Base-by-base conservation (phyloP, 2,113 vertebrate species). In the Ceyx melanurus region DNA sequence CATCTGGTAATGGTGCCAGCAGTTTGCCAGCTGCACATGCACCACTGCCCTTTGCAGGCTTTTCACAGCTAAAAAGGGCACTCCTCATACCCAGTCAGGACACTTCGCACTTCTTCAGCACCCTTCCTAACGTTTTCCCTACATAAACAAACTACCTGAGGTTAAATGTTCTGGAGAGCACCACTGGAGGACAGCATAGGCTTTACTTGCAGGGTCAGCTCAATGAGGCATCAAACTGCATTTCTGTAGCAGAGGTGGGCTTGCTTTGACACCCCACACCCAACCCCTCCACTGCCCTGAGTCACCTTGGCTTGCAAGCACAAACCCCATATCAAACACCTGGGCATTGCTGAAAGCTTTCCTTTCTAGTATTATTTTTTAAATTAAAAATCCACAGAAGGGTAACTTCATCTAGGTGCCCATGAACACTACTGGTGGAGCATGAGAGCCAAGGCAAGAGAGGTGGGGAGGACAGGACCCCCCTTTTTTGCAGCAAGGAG, bases 1-100 rank as follows among this genome's bases (percentile, higher is more conserved):
- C 72, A 65, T 21, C 76, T 20, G 76, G 22, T 82, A 46, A 79
- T 1, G 15, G 75, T 50, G 72, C 42, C 72, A 82, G 25, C 2
- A 0, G 22, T 1, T 1, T 19, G 87, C 10, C 81, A 61, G 57
- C 75, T n/a, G 3, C 51, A 19, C 70, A 5, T 10, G 2, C 2
- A 33, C 48, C 60, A 42, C 46, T 0, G 1, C 73, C 21, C 53
- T 37, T n/a, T 7, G 58, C 40, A 57, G 61, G 54, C 31, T 15
- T 66, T 60, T 35, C 5, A 5, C 29, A 60, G 50, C 43, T 43
- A 11, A 67, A 40, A 35, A 17, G 7, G 28, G 14, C 29, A 60
- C n/a, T 2, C 8, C 42, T 53, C 14, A 3, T 0, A 0, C 13
- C 45, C 61, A 40, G 33, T 9, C 40, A 50, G 53, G 81, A 73